A percentile compares a stretch with the other conserved stretches of the same genome.
These are phyloP conservation scores for Lithosia quadra DNA, from an alignment of 2,888 invertebrate genomes.

Conservation along the genomic window DNA sequence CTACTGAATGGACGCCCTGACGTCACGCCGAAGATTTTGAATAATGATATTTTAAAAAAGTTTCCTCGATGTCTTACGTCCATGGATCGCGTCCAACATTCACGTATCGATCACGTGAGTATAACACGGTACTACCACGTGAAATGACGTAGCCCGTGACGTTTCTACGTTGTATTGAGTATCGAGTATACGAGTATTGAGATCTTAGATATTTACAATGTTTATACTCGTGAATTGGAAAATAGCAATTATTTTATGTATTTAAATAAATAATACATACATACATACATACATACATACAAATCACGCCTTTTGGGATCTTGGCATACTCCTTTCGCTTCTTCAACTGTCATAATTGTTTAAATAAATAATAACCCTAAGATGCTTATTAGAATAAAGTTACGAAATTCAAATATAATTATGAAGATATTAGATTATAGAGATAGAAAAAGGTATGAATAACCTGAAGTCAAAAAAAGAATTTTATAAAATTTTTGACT, in stretches of 20 bases:
- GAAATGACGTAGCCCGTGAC: conserved; percentile 41
- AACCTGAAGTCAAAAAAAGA: too few species aligned
- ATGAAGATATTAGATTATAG: too few species aligned
- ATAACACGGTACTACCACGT: conserved; percentile 51
- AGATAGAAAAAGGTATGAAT: too few species aligned
- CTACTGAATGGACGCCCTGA: conserved; percentile 61
- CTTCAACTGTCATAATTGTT: too few species aligned
- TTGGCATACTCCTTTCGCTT: too few species aligned
- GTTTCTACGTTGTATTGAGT: neutral
- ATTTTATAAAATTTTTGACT: too few species aligned
- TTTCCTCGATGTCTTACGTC: conserved; percentile 48
- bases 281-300: too few species aligned
- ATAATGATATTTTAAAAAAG: conserved; percentile 67
- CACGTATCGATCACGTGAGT: conserved; percentile 58
- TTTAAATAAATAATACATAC: neutral
- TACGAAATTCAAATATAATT: too few species aligned
- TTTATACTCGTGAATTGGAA: neutral
- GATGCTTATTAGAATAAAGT: too few species aligned
- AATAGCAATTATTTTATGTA: neutral
- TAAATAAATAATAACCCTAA: too few species aligned
- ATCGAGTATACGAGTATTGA: too few species aligned
- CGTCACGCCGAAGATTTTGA: conserved; percentile 60
- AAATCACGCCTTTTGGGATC: too few species aligned
- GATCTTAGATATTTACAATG: neutral
- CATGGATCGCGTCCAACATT: conserved; percentile 62